Evolutionary conservation across 2,888 invertebrate species (phyloP), one percentile per base, ranked within the genome.

Genomic region (Cosmopolites sordidus): DNA sequence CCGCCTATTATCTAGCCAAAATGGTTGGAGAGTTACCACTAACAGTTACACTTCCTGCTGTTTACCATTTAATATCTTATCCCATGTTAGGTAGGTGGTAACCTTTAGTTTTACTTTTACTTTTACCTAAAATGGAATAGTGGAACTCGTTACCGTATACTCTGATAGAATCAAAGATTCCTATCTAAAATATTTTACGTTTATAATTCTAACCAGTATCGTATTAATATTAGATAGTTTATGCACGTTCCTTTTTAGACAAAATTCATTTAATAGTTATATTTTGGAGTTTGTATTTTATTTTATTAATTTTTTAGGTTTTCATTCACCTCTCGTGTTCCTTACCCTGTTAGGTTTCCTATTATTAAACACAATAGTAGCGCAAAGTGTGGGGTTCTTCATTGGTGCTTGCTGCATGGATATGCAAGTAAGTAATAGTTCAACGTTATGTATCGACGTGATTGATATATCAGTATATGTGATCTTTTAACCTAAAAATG

Each of bases 1-100:
- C 87, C 6, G 87, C 89, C 30, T 90, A 89, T 69, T 89, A 88
- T 73, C 71, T 88, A 68, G 87, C 89, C 55, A 89, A 89, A 75
- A 87, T 87, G 85, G 81, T 86, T 57, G 87, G 88, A 52, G 89
- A 90, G 72, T 70, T 88, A 64, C 89, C 89, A 6, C 71, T 89
- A 60, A 84, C 85, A 39, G 79, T 89, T 63, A 83, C 86, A 33
- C 74, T 88, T 65, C 89, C 89, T 53, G 83, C 86, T 39, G 80
- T 87, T 65, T 88, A 87, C 75, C 84, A 86, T 71, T 75, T 84
- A 65, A 85, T 89, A 63, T 83, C 86, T 59, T 89, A 89, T 74
- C 86, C 87, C 62, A 83, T 89, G 82, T 75, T 88, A 69, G 87
- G 70, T 71, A 62, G 62, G 65, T 27, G 1, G 22, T 22, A 40